Base-by-base conservation (phyloP, 2,113 vertebrate species). In the Alligator mississippiensis region DNA sequence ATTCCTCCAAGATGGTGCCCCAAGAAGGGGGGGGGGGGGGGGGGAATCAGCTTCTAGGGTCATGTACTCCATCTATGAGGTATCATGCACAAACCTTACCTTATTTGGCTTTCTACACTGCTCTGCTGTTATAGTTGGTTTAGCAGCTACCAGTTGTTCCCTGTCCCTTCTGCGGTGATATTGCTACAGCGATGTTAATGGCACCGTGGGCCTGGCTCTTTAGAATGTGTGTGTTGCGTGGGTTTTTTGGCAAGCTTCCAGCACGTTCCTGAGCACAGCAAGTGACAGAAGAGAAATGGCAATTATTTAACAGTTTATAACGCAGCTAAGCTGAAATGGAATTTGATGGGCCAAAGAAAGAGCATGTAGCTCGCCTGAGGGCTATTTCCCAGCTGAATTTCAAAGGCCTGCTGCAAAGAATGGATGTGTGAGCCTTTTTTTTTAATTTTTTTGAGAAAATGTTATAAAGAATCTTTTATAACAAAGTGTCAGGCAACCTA, bases 231-330 rank as follows among this genome's bases (percentile, higher is more conserved):
- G 34, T 89, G 61, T 54, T 92, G 27, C 89, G 75, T 66, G 82
- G 66, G 30, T 76, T 5, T 92, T 94, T 88, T 66, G 82, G 66
- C 59, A 90, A 13, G 77, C 66, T 94, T 75, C 80, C 87, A 92
- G 66, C 62, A 84, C 22, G 34, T 86, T 97, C 96, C 88, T 90
- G 10, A 24, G 61, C 13, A 76, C 34, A 93, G 87, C 87, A 94
- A 94, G 34, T 77, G 87, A 59, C 82, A 85, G 90, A 89, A 94
- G 92, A 89, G 12, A 86, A 92, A 89, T 80, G 2, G 75, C 77
- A 55, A 89, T 94, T 94, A 76, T 94, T 96, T 86, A 90, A 94
- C 82, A 88, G 70, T 85, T 95, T 88, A 88, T 87, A 93, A 89
- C 64, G 78, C 89, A 80, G 62, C 81, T 85, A 93, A 88, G 38